Base-by-base conservation (phyloP, 2,797 vertebrate species). In the Sciurus carolinensis region DNA sequence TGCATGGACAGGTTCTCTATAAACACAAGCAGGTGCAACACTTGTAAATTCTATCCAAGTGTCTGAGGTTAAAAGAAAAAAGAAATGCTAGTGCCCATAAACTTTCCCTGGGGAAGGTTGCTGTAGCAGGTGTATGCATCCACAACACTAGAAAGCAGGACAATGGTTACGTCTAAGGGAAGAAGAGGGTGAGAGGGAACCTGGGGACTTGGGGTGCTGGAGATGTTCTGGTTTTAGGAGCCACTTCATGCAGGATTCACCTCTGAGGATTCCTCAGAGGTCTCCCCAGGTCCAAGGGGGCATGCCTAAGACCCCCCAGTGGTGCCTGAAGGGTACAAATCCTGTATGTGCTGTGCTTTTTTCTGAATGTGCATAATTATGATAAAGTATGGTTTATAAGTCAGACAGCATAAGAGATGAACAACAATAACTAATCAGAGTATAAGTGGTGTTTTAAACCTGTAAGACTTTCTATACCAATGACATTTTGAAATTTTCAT, bases 211-310 rank as follows among this genome's bases (percentile, higher is more conserved):
- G 14, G 3, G 20, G 26, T 5, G 20, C 36, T 44, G 36, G 17
- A 20, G 2, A n/a, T 17, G 57, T 20, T 10, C 72, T 17, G 44
- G 30, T 69, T 44, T 47, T 12, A 72, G 71, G 81, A n/a, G 30
- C 62, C 18, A 6, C 36, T 20, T 17, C 36, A 1, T 0, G 6
- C 30, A 22, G 22, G 2, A 1, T 6, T 77, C 28, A 10, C 47
- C 26, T n/a, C 71, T 8, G 26, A 33, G 42, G 57, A 5, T 26
- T 14, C 47, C n/a, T 50, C 42, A 15, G 17, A 11, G 44, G 9
- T 17, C 12, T 18, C 73, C 4, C 6, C 18, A 57, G 10, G 5
- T 6, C 4, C 3, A 33, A 6, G 52, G 47, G 17, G n/a, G 76
- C 47, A 15, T 7, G 50, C 10, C 5, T 20, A 30, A 20, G 8